Evolutionary conservation across 2,797 vertebrate species (phyloP), one percentile per base, ranked within the genome.

Genomic region (Astyanax mexicanus): DNA sequence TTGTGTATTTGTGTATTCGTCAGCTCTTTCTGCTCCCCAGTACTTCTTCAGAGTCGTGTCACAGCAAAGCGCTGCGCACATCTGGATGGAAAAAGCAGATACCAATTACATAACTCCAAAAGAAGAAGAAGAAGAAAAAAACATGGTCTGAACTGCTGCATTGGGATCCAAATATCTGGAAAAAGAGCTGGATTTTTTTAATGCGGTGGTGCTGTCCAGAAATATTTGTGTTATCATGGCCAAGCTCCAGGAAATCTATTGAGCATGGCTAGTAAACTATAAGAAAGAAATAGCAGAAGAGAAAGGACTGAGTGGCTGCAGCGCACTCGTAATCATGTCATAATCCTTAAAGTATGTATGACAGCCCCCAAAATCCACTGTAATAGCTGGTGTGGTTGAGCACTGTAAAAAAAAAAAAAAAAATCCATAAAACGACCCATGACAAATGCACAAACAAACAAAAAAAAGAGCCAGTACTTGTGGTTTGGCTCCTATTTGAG

Each of bases 61-160:
- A 74, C 37, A 71, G 77, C 44, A 55, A 52, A 70, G 77, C 72
- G 70, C 72, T 42, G 45, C 83, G 29, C 27, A 70, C 84, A 87
- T 87, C 84, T 90, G 89, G 84, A 86, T 83, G 78, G 77, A 90
- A 89, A 84, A 88, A 80, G 44, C 73, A 81, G 74, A 85, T 21
- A 82, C 17, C 45, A 77, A 83, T 89, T 87, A 84, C 71, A 78
- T 83, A 87, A 84, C 42, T 77, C 37, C 52, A 78, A 54, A 65
- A 72, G 5, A 69, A 82, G 70, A 62, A 70, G 70, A 82, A 58
- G 44, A 32, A 72, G 45, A 80, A 70, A 1, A 38, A 7, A 11
- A 38, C 37, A 38, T 11, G 3, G 37, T 77, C 71, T 72, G 57
- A 70, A 77, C 29, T 80, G 64, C 72, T 60, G 45, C 71, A 77